Evolutionary conservation across 2,113 vertebrate species (phyloP), one percentile per base, ranked within the genome.

Genomic region (Calidris pugnax): DNA sequence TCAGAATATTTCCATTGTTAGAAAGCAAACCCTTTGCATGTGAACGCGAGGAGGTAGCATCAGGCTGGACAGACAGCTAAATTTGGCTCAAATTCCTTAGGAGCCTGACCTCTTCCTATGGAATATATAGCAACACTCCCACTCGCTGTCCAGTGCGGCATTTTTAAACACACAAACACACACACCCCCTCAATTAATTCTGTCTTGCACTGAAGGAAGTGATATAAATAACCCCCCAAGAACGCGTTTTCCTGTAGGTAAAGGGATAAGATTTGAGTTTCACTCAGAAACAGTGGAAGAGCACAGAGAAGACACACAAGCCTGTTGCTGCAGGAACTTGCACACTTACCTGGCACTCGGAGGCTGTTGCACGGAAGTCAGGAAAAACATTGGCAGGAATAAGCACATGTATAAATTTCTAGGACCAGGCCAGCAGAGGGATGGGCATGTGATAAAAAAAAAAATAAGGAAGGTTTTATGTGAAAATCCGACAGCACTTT

Each of bases 1-100:
- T 90, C 87, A 39, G 69, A 85, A 50, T 35, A 89, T 60, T 53
- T 72, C 90, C 92, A 79, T 91, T 95, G 91, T 86, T 60, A 19
- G 37, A 26, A 39, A 33, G 39, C 11, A 59, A 79, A 81, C 14
- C 11, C 21, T 71, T 85, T 17, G 51, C 57, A 5, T 9, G 66
- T 1, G 16, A 75, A 69, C 2, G 1, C 1, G 4, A 67, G 84
- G 76, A 93, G 83, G 82, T 30, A 55, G 57, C 37, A 71, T 15
- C 62, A 64, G 67, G 43, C 62, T 75, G 85, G 66, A 35, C 43
- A 79, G 72, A 62, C 0, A 0, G 45, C 16, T 7, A 75, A 80
- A 82, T 83, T 69, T 88, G 92, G 37, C 72, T 83, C 23, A 2
- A 43, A 67, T 74, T 85, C 62, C 66, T 75, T 30, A n/a, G 21